These are phyloP conservation scores for Carterocephalus palaemon DNA, from an alignment of 2,888 invertebrate species.

Conservation along the genomic window DNA sequence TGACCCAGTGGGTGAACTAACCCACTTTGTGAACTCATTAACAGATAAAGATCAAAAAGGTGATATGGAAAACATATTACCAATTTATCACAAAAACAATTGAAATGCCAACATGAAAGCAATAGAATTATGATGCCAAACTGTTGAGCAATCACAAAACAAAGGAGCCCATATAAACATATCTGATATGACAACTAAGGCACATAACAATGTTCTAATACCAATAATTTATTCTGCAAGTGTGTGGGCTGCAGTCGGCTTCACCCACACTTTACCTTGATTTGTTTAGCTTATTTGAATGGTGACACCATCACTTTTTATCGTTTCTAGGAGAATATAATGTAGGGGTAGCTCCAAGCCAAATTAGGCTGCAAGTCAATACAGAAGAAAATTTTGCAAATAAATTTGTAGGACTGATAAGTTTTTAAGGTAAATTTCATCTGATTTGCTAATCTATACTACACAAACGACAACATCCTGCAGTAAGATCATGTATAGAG, in stretches of 20 bases:
- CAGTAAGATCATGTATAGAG: slow-evolving; percentile 1
- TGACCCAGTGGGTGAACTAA: too few relatives aligned
- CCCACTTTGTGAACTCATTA: too few relatives aligned
- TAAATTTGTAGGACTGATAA: not conserved
- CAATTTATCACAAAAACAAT: not conserved
- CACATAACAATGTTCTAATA: slow-evolving; percentile 63
- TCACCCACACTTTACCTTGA: slow-evolving; percentile 73
- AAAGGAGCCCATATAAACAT: slow-evolving; percentile 44
- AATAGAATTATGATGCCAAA: slow-evolving; percentile 12
- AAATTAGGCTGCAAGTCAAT: slow-evolving; percentile 15
- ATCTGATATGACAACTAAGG: slow-evolving; percentile 59
- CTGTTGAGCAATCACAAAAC: slow-evolving; percentile 38
- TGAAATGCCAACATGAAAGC: not conserved
- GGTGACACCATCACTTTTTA: slow-evolving; percentile 42
- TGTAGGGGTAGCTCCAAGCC: not conserved
- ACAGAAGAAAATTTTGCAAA: not conserved
- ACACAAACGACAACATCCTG: not conserved
- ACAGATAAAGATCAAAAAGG: too few relatives aligned
- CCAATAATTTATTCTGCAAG: slow-evolving; percentile 68
- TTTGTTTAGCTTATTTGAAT: slow-evolving; percentile 49
- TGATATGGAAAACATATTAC: too few relatives aligned
- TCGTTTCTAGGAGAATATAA: slow-evolving; percentile 19
- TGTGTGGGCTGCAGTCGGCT: slow-evolving; percentile 66
- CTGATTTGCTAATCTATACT: too few relatives aligned
- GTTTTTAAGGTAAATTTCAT: too few relatives aligned